Conservation (phyloP, 64 coral and sea anemone genomes). For the Trachythela sp. region DNA sequence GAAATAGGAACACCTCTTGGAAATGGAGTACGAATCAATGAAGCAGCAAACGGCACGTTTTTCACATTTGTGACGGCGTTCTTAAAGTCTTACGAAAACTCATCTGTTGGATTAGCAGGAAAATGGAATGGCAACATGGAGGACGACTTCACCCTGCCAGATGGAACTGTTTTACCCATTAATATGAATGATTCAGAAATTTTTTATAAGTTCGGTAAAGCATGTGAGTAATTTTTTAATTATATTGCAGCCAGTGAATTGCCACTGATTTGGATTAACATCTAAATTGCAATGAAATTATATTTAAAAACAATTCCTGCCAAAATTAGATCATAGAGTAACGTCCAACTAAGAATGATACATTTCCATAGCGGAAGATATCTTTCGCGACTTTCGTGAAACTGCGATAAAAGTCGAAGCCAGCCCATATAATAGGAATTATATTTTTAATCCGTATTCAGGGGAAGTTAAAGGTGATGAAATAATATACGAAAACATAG, state of each 20-base stretch:
- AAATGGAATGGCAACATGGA: not conserved
- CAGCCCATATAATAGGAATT: not conserved
- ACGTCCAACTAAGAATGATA: too few relatives aligned
- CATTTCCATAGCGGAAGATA: too few relatives aligned
- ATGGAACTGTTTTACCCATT: not conserved
- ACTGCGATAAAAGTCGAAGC: too few relatives aligned
- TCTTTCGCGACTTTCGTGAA: too few relatives aligned
- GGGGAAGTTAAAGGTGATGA: not conserved
- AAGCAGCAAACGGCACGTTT: not conserved
- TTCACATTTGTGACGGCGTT: not conserved
- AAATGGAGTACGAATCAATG: slow-evolving; percentile 1
- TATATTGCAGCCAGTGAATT: too few relatives aligned
- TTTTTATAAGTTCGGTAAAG: not conserved
- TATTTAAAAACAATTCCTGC: too few relatives aligned
- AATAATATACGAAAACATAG: not conserved
- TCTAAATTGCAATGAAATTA: too few relatives aligned
- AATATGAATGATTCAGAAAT: not conserved
- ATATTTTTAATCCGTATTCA: not conserved
- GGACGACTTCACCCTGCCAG: not conserved
- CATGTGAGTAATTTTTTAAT: too few relatives aligned
- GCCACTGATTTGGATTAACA: too few relatives aligned
- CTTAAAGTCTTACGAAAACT: not conserved
- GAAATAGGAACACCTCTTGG: not conserved
- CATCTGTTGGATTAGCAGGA: not conserved
- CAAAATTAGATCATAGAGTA: too few relatives aligned